Percentiles rank a stretch among this genome's conserved stretches.
Evolutionary conservation across 37 sponge, comb jelly and placozoan genomes (phyloP).

Genomic region (Halichondria panicea): DNA sequence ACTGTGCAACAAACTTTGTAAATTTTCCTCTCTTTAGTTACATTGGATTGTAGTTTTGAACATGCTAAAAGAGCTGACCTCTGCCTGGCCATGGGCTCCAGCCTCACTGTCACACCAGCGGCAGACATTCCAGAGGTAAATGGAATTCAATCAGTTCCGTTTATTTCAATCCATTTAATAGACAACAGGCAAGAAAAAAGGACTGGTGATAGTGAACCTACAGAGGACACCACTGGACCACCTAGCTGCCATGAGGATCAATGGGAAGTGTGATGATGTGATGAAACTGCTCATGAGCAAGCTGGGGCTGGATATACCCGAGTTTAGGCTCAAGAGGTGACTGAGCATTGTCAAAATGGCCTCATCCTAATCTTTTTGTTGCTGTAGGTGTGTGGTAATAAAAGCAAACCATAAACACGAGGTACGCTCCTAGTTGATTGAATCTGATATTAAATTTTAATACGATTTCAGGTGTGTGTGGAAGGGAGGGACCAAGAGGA

Average conservation of each 20-base stretch:
- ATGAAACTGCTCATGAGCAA: slow-evolving; percentile 50
- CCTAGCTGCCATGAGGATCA: slow-evolving; percentile 53
- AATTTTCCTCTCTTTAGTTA: slow-evolving; percentile 22
- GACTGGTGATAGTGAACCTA: slow-evolving; percentile 77
- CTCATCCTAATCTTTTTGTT: no score
- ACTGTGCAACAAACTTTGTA: neutral
- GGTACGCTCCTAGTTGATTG: no score
- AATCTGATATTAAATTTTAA: no score
- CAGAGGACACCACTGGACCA: slow-evolving; percentile 69
- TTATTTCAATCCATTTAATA: neutral
- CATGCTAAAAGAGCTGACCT: slow-evolving; percentile 67
- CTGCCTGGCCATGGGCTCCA: slow-evolving; percentile 77
- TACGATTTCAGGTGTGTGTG: slow-evolving; percentile 45
- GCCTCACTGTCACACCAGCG: slow-evolving; percentile 81
- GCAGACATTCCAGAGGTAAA: slow-evolving; percentile 65
- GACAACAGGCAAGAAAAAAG: slow-evolving; percentile 8
- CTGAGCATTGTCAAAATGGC: neutral
- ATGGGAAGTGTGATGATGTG: slow-evolving; percentile 75
- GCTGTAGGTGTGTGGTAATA: no score
- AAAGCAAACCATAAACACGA: no score
- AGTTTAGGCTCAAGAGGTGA: slow-evolving; percentile 56
- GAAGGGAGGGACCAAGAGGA: slow-evolving; percentile 39
- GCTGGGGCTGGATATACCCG: slow-evolving; percentile 57
- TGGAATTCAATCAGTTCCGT: neutral
- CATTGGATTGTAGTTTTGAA: slow-evolving; percentile 57